phyloP scores from a whole-genome alignment of 1,140 invertebrate species.

The Callitettix versicolor region DNA sequence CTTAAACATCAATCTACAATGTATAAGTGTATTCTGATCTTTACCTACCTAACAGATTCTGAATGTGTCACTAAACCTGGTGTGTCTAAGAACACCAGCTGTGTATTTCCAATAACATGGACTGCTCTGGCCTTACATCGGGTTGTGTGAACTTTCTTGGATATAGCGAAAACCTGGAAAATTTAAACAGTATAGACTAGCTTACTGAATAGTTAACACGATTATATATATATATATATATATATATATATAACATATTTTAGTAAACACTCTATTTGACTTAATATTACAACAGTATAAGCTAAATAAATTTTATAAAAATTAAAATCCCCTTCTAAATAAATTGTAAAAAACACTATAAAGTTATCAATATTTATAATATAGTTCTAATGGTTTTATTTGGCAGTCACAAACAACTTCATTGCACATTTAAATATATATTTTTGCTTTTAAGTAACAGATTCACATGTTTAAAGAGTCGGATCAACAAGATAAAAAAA shows the following conservation, averaged over 20 bases:
- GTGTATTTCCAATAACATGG: constrained; percentile 57
- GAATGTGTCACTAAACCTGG: constrained; percentile 58
- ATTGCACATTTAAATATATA: too few species aligned
- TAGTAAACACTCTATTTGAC: background rate
- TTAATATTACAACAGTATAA: background rate
- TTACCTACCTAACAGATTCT: constrained; percentile 23
- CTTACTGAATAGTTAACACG: too few species aligned
- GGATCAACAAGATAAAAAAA: too few species aligned
- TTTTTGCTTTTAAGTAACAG: too few species aligned
- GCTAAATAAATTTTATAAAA: background rate
- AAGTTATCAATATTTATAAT: background rate
- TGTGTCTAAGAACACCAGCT: constrained; percentile 82
- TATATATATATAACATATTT: too few species aligned
- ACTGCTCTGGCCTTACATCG: constrained; percentile 58
- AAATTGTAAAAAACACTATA: background rate
- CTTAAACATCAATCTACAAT: too few species aligned
- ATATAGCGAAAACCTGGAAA: constrained; percentile 71
- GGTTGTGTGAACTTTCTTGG: constrained; percentile 85
- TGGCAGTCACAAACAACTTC: too few species aligned
- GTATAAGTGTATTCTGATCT: too few species aligned
- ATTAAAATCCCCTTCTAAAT: background rate
- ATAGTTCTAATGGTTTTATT: too few species aligned
- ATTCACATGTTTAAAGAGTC: too few species aligned
- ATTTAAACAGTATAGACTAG: too few species aligned
- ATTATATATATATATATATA: too few species aligned